phyloP scores from a whole-genome alignment of 1,140 invertebrate species.

The Drosophila chauvacae region DNA sequence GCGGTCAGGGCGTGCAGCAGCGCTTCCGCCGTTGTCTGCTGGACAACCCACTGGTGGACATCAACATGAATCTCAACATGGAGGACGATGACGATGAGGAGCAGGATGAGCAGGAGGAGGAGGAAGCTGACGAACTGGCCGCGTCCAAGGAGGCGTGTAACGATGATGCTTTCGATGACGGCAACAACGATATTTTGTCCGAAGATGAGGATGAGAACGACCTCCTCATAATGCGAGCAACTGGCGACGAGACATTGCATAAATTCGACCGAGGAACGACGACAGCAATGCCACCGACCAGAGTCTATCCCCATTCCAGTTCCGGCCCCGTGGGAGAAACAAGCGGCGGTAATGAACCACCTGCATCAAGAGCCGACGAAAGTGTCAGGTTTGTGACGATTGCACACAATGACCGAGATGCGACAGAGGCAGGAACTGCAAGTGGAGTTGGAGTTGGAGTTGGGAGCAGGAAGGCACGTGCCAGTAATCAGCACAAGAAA shows the following conservation, averaged over 20 bases:
- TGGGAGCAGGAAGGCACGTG: conserved; percentile 61
- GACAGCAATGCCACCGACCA: conserved; percentile 24
- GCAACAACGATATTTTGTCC: conserved; percentile 65
- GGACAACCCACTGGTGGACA: conserved; percentile 82
- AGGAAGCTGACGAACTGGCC: conserved; percentile 16
- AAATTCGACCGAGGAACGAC: conserved; percentile 46
- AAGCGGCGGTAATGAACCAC: conserved; percentile 65
- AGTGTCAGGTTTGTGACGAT: conserved; percentile 68
- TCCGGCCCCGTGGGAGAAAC: conserved; percentile 41
- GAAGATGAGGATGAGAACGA: conserved; percentile 41
- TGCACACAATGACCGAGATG: conserved; percentile 59
- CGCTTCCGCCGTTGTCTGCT: conserved; percentile 86
- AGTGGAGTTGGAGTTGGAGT: background rate
- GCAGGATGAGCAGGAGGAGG: conserved; percentile 17
- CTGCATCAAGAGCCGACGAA: conserved; percentile 19
- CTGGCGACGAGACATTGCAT: conserved; percentile 51
- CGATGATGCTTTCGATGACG: conserved; percentile 55
- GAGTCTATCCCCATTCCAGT: conserved; percentile 1
- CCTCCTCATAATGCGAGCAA: conserved; percentile 59
- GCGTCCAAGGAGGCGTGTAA: conserved; percentile 62
- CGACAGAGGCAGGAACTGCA: background rate
- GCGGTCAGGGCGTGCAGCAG: conserved; percentile 87
- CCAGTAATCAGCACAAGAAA: conserved; percentile 71
- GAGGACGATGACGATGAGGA: conserved; percentile 55
- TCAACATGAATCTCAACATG: conserved; percentile 79